phyloP scores from a whole-genome alignment of 2,113 vertebrate species.

The Oriolus oriolus region DNA sequence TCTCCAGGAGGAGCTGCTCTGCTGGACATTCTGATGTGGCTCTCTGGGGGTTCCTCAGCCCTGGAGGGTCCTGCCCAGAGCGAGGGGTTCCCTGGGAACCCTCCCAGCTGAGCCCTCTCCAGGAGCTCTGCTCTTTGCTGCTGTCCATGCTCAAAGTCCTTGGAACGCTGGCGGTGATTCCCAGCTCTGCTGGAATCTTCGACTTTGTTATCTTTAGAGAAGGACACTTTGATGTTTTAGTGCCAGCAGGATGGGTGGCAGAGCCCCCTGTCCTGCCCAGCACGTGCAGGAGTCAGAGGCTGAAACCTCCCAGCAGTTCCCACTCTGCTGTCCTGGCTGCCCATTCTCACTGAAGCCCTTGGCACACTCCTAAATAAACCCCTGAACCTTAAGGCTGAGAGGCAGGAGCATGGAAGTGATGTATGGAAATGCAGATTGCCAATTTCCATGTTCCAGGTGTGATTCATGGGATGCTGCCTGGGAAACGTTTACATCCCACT shows the following conservation, averaged over 20 bases:
- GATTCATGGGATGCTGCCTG: constrained; percentile 11
- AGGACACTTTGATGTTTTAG: background rate
- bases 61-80: background rate
- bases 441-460: background rate
- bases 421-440: background rate
- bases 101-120: background rate
- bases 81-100: background rate
- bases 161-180: background rate
- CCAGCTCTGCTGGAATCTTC: background rate
- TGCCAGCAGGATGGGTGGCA: rapidly evolving
- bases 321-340: background rate
- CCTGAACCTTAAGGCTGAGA: background rate
- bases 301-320: background rate
- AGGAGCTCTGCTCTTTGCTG: background rate
- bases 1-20: background rate
- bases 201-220: background rate
- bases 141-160: rapidly evolving
- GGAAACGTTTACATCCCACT: background rate
- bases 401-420: background rate
- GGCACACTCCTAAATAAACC: background rate
- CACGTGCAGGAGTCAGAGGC: no score
- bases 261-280: background rate
- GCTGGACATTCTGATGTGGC: rapidly evolving
- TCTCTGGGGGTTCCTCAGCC: background rate
- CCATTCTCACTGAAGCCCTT: background rate